Evolutionary conservation across 2,888 invertebrate species (phyloP).

Genomic region (Torymus texanus): DNA sequence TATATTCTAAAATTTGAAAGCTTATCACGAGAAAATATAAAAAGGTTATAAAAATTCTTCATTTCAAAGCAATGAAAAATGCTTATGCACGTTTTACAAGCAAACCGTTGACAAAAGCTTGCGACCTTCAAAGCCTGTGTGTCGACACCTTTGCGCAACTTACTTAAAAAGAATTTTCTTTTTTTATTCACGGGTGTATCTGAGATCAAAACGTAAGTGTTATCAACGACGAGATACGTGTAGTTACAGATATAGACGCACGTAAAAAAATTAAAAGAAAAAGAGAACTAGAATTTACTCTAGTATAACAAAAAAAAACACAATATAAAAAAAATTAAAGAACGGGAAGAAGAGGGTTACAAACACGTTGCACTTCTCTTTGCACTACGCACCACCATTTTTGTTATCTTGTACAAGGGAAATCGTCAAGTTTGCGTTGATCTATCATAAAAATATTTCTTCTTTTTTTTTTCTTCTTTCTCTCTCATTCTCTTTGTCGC

Average conservation of each 20-base stretch:
- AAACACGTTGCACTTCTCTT: conserved; percentile 41
- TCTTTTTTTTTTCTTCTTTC: conserved; percentile 67
- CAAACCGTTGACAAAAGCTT: conserved; percentile 17
- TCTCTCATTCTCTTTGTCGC: conserved; percentile 44
- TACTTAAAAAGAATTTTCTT: conserved; percentile 27
- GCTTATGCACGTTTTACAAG: conserved; percentile 9
- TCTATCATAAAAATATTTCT: conserved; percentile 72
- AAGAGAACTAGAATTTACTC: conserved; percentile 43
- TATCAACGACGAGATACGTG: conserved; percentile 28
- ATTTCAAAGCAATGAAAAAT: conserved; percentile 31
- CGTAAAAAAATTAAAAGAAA: conserved; percentile 35
- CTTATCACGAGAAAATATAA: no score
- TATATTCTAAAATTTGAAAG: no score
- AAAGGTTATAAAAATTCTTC: not conserved
- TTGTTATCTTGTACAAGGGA: conserved; percentile 40
- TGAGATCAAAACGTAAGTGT: conserved; percentile 52
- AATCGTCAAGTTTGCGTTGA: conserved; percentile 61
- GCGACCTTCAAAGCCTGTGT: not conserved
- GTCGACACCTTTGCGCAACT: conserved; percentile 12
- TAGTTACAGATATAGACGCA: conserved; percentile 19
- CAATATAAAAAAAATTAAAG: conserved; percentile 42
- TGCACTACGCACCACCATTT: conserved; percentile 40
- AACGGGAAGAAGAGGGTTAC: conserved; percentile 41
- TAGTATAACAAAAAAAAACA: conserved; percentile 47
- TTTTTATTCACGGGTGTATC: conserved; percentile 20